phyloP scores from a whole-genome alignment of 2,113 vertebrate genomes.

The Thinocorus orbignyianus region DNA sequence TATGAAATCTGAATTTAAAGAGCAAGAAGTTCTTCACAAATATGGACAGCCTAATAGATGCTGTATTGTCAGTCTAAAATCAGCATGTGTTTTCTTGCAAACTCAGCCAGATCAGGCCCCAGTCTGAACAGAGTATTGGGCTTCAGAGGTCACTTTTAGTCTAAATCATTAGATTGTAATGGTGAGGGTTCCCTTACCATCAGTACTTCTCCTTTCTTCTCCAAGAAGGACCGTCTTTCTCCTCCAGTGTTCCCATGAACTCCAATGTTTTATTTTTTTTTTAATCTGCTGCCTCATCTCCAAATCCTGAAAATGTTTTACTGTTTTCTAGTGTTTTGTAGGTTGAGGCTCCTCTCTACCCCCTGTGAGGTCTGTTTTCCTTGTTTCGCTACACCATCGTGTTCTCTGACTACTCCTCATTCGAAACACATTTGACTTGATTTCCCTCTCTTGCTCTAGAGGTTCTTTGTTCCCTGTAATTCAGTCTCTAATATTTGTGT shows the following conservation, averaged over 20 bases:
- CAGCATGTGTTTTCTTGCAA: neutral
- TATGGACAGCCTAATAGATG: neutral
- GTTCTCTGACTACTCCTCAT: neutral
- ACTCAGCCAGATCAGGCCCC: neutral
- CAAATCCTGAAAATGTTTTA: neutral
- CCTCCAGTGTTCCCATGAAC: neutral
- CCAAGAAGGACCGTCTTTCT: neutral
- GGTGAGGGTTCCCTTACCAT: neutral
- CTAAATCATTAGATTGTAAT: neutral
- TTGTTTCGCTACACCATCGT: neutral
- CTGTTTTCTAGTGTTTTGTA: neutral
- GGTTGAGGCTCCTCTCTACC: neutral
- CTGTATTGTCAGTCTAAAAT: neutral
- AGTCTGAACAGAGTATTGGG: neutral
- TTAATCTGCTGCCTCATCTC: neutral
- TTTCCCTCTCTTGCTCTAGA: neutral
- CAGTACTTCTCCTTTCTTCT: neutral
- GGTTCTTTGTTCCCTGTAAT: neutral
- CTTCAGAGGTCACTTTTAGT: neutral
- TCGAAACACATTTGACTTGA: neutral
- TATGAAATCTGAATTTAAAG: neutral
- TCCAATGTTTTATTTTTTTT: too few species aligned
- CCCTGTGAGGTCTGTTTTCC: neutral
- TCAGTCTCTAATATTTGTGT: neutral
- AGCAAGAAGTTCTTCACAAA: neutral